Evolutionary conservation across 2,888 invertebrate genomes (phyloP), one percentile per base, ranked within the genome.

Genomic region (Drosophila hamatofila): DNA sequence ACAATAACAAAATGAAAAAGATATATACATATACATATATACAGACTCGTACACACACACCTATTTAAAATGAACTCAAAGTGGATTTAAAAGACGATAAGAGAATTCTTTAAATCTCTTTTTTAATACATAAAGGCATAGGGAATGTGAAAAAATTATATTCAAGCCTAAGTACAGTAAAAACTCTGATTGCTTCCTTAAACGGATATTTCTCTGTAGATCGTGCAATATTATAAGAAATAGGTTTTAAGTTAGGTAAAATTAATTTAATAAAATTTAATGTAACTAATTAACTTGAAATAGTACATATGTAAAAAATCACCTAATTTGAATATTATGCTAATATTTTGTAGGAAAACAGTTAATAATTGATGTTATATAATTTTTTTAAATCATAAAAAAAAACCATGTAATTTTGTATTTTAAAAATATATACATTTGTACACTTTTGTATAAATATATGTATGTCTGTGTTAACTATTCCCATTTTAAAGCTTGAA

Each of bases 51-150:
- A 35, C n/a, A 57, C 25, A 27, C 16, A 49, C 35, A 16, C 30
- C 11, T 18, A 14, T 21, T 21, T 33, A 30, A 37, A 66, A 61
- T 41, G 51, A 57, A 58, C 57, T 41, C 25, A 56, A 56, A 51
- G 21, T 54, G 44, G 57, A 66, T 52, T 41, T 23, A 56, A 56
- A 51, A n/a, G 35, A 42, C 33, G 49, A 57, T 44, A 66, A 51
- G 48, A 35, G 8, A 16, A 30, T n/a, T 35, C 48, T 21, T 35
- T 37, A 27, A 37, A 25, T 46, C 35, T 35, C 35, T 23, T 21
- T 46, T 58, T 48, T 11, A 48, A 11, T 27, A 12, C 37, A 18
- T 18, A 9, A 18, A 37, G 30, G 41, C 39, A 48, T 21, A 41
- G 18, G 25, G 23, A 37, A 49, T 30, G 16, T 35, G 7, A 37